A percentile compares a stretch with the other conserved stretches of the same genome.
Evolutionary conservation across 2,797 vertebrate species (phyloP).

Genomic region (Cyclopterus lumpus): DNA sequence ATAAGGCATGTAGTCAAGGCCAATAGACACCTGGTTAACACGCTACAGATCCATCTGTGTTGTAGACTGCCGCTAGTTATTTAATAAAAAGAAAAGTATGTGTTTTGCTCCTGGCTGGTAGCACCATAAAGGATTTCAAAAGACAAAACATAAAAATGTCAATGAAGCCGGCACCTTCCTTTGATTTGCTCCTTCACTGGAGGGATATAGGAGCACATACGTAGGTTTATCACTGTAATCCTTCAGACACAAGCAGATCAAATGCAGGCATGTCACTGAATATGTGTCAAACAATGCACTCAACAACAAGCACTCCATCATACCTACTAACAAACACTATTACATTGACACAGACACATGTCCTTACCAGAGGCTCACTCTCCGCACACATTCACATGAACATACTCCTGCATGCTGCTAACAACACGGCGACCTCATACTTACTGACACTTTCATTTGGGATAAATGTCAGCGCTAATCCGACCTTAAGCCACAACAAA

Average conservation of each 20-base stretch:
- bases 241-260: background rate
- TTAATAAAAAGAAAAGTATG: background rate
- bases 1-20: background rate
- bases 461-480: constrained; percentile 71
- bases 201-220: background rate
- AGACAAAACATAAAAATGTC: background rate
- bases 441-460: constrained; percentile 75
- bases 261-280: background rate
- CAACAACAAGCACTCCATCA: background rate
- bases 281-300: background rate
- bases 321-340: background rate
- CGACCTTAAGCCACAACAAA: constrained; percentile 68
- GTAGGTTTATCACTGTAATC: background rate
- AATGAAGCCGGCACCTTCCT: background rate
- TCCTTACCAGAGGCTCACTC: background rate
- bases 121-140: background rate
- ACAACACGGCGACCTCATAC: constrained; percentile 60
- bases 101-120: background rate
- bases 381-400: constrained; percentile 17
- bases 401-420: constrained; percentile 17
- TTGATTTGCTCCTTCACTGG: background rate
- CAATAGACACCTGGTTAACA: background rate
- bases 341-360: constrained; percentile 6
- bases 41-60: background rate
- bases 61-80: background rate